Evolutionary conservation across 2,888 invertebrate species (phyloP), one percentile per base, ranked within the genome.

Genomic region (Yponomeuta cagnagella): DNA sequence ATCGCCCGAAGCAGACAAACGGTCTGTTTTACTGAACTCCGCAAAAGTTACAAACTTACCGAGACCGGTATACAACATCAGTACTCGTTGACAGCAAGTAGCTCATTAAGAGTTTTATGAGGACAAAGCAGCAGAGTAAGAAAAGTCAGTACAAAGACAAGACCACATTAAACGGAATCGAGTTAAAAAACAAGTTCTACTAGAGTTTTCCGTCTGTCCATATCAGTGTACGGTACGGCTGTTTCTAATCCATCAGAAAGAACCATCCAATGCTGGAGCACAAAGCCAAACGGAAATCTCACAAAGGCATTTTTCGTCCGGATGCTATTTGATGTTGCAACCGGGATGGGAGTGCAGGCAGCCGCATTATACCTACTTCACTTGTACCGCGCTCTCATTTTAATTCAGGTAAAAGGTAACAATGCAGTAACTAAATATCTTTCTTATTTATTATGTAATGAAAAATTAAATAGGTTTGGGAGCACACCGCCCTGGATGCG

Each of bases 61-160:
- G 37, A 33, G 33, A 43, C 3, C 43, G 9, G 12, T 8, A 58
- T 15, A 58, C 52, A 58, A 58, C 52, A 68, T 68, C 68, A 48
- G 37, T n/a, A 48, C 43, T 68, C 10, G 68, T 68, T 68, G 5
- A 48, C 37, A 43, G 37, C 68, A 43, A 68, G 68, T 68, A 48
- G 68, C 68, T 68, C 43, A 68, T 68, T 48, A 68, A 43, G 37
- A 68, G 68, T 68, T 68, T 68, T 48, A n/a, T 37, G 37, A 67
- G 12, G n/a, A 67, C 37, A 15, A 23, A 67, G 43, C 65, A 65
- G 33, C 12, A 10, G 33, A 65, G 30, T 10, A 65, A 65, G 9
- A 31, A 58, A 58, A 58, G 52, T 52, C 2, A 52, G 10, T 52
- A 52, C 10, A 10, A 52, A 52, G 52, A 52, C 52, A 52, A 10